Percentiles rank a stretch among this genome's conserved stretches.
phyloP scores from a whole-genome alignment of 2,888 invertebrate genomes.

The Heliconius charithonia region DNA sequence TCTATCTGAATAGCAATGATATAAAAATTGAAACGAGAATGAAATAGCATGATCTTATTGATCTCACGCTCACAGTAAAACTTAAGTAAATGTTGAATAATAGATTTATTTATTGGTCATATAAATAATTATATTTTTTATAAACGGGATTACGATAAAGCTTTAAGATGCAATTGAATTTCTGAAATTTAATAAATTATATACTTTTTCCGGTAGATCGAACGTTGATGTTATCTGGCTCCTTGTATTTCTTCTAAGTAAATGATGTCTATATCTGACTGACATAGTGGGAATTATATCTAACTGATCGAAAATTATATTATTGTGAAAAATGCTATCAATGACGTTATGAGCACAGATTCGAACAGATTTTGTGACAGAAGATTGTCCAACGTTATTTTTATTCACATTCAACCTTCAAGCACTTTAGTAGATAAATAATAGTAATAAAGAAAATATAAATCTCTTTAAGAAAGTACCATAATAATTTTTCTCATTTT shows the following conservation, averaged over 20 bases:
- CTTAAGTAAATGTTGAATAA: not conserved
- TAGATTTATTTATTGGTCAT: too few relatives aligned
- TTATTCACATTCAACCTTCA: not conserved
- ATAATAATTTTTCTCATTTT: too few relatives aligned
- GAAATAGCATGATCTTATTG: too few relatives aligned
- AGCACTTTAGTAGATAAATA: not conserved
- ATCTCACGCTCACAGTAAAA: not conserved
- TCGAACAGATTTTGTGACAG: slow-evolving; percentile 2
- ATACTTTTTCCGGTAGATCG: slow-evolving; percentile 1
- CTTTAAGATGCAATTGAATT: not conserved
- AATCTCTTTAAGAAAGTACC: too few relatives aligned
- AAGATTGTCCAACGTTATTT: not conserved
- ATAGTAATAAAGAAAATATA: not conserved
- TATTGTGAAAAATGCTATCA: not conserved
- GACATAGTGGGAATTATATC: not conserved
- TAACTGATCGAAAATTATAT: not conserved
- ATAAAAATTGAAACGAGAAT: not conserved
- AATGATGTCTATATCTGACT: not conserved
- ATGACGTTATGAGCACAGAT: not conserved
- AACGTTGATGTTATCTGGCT: not conserved
- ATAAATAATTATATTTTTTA: too few relatives aligned
- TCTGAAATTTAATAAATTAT: not conserved
- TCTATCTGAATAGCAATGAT: not conserved
- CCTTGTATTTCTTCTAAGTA: not conserved
- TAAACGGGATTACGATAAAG: not conserved